Conservation (phyloP, 2,113 vertebrate species). For the Mastomys natalensis region DNA sequence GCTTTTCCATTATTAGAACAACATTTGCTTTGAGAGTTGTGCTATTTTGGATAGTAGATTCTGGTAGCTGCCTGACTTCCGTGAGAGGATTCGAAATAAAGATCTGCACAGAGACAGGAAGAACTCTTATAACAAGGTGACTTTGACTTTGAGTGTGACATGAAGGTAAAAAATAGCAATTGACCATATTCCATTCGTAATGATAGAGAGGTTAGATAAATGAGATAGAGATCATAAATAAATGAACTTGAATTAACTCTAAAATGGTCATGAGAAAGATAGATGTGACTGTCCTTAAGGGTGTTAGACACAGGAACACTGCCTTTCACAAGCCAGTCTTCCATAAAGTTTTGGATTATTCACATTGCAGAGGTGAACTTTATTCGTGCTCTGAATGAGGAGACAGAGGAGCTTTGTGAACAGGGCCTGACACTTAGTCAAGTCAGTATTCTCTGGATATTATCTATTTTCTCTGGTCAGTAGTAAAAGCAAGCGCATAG, state of each 20-base stretch:
- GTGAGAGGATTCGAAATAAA: constrained; percentile 6
- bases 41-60: not conserved
- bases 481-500: not conserved
- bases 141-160: constrained; percentile 47
- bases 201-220: not conserved
- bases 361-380: not conserved
- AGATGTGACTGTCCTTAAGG: not conserved
- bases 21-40: constrained; percentile 5
- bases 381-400: not conserved
- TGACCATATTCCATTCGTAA: not conserved
- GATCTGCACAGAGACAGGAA: not conserved
- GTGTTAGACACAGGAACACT: not conserved
- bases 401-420: not conserved
- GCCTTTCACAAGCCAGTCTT: not conserved
- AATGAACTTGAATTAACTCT: not conserved
- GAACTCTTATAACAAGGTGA: not conserved
- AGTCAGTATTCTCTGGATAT: not conserved
- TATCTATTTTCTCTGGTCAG: not conserved
- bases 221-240: constrained; percentile 1
- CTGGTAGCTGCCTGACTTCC: constrained; percentile 21
- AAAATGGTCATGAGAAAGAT: not conserved
- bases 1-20: not conserved
- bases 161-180: constrained; percentile 19
- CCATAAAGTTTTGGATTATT: not conserved
- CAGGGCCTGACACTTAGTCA: not conserved